Conservation (phyloP, 2,113 vertebrate genomes). For the Prochilodus magdalenae region DNA sequence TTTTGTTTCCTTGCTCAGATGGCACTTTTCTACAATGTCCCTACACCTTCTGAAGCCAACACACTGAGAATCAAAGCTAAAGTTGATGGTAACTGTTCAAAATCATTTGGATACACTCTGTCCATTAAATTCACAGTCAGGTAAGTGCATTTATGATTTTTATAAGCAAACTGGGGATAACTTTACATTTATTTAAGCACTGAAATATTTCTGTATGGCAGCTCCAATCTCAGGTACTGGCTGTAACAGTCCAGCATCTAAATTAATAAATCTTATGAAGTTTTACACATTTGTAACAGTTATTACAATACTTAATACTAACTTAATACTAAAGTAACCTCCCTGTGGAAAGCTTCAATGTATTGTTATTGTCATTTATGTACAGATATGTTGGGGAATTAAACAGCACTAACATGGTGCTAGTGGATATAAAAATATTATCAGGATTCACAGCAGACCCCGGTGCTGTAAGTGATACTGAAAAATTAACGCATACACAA, state of each 20-base stretch:
- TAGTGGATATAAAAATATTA: constrained; percentile 69
- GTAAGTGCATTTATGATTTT: constrained; percentile 9
- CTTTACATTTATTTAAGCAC: too few species aligned
- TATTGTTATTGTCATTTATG: too few species aligned
- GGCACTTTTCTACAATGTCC: constrained; percentile 68
- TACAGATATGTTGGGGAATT: constrained; percentile 43
- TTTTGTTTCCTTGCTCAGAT: too few species aligned
- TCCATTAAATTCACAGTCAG: background rate
- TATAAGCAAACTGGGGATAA: too few species aligned
- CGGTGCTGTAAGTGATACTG: constrained; percentile 30
- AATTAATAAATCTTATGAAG: too few species aligned
- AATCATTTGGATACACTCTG: constrained; percentile 23
- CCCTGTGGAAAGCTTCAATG: too few species aligned
- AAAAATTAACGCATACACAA: background rate
- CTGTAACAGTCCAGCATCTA: too few species aligned
- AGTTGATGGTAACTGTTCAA: constrained; percentile 38
- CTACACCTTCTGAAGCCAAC: constrained; percentile 48
- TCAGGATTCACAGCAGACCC: constrained; percentile 67
- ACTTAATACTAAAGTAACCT: too few species aligned
- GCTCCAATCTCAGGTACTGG: too few species aligned
- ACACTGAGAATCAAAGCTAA: constrained; percentile 52
- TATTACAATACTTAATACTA: too few species aligned
- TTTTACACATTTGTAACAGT: too few species aligned
- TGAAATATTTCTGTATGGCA: too few species aligned
- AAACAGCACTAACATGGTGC: constrained; percentile 69